A percentile compares a stretch with the other conserved stretches of the same genome.
These are phyloP conservation scores for Elegia similella DNA, from an alignment of 2,888 invertebrate species.

Conservation along the genomic window DNA sequence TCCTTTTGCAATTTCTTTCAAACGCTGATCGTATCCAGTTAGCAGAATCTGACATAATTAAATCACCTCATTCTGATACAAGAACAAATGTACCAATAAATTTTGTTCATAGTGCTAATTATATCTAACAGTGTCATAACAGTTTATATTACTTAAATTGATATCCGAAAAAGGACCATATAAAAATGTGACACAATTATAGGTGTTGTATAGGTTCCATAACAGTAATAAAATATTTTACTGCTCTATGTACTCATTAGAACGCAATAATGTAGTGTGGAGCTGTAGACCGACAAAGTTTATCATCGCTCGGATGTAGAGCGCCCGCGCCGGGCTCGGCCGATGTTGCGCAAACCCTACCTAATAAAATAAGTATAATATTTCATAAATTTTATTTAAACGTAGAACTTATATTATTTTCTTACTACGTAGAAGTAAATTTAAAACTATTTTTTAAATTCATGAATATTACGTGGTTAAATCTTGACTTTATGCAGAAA, in stretches of 20 bases:
- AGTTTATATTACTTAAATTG: neutral
- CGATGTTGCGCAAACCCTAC: slow-evolving; percentile 60
- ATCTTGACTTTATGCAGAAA: no score
- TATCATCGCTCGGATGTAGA: slow-evolving; percentile 75
- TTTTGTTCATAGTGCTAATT: neutral
- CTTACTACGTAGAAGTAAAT: no score
- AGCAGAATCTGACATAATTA: slow-evolving; percentile 18
- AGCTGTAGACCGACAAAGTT: slow-evolving; percentile 71
- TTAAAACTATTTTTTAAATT: no score
- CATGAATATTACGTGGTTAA: no score
- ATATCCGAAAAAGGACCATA: neutral
- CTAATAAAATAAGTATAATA: slow-evolving; percentile 25
- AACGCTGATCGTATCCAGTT: slow-evolving; percentile 41
- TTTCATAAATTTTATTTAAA: slow-evolving; percentile 29
- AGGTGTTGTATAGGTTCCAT: neutral
- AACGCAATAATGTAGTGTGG: slow-evolving; percentile 30
- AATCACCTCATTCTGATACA: neutral
- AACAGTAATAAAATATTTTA: slow-evolving; percentile 7
- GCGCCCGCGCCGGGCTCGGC: slow-evolving; percentile 45
- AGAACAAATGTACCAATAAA: neutral
- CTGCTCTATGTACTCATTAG: slow-evolving; percentile 18
- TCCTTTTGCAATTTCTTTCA: slow-evolving; percentile 72
- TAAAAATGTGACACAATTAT: no score
- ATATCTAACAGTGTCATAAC: neutral
- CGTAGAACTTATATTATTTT: no score